Base-by-base conservation (phyloP, 2,888 invertebrate genomes). In the Scaptomyza parva region DNA sequence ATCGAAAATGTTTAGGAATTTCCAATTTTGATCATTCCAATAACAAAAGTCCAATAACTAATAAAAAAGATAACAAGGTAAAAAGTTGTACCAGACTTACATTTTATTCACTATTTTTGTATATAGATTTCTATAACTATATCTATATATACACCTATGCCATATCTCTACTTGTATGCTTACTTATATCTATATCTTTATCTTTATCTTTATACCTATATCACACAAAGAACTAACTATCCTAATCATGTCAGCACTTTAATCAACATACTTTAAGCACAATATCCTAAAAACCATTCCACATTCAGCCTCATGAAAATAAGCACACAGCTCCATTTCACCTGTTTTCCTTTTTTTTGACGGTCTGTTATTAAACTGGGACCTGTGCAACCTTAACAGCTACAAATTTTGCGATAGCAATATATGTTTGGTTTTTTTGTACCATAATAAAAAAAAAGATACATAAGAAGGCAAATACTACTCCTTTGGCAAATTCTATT, bases 401-500 rank as follows among this genome's bases (percentile, higher is more conserved):
- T 14, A 48, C n/a, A n/a, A 35, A 30, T 22, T 43, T 20, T 20
- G n/a, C 30, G 20, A 35, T 20, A 35, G 26, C 55, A 57, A 52
- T 24, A 24, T 35, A n/a, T n/a, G n/a, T 41, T 7, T 41, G 3
- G 54, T 51, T 20, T 45, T 43, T 66, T 54, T 50, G 17, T 58
- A 33, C 26, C 20, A 6, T 37, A 30, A 8, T 24, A 11, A n/a
- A 45, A 28, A 45, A 18, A 18, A 45, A 17, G 17, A 18, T n/a
- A n/a, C n/a, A 28, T 17, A 28, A 9, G 2, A 41, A 22, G 22
- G 8, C 47, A 47, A 30, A n/a, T 30, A 18, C 45, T 30, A 18
- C 45, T 70, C 61, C 64, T 66, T 77, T 73, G 59, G 70, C 67
- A 76, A 84, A 86, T 84, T 86, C 73, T 63, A 76, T 81, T 37